phyloP scores from a whole-genome alignment of 2,888 invertebrate species.

The Ferrisia virgata region DNA sequence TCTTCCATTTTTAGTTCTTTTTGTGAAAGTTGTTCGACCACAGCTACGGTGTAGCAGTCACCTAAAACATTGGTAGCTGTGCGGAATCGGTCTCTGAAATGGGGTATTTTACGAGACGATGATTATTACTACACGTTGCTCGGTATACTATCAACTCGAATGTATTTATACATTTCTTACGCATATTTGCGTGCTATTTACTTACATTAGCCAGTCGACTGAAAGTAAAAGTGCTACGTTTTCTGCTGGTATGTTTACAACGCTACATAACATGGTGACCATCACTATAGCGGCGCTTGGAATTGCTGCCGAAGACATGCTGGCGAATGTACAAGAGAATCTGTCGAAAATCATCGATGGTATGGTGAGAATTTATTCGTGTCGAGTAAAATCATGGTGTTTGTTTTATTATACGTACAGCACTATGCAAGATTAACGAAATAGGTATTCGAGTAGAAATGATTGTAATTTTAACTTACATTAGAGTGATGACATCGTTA shows the following conservation, averaged over 20 bases:
- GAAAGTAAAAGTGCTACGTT: conserved; percentile 81
- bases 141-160: neutral
- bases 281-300: conserved; percentile 82
- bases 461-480: conserved; percentile 59
- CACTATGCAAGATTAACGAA: no score
- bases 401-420: no score
- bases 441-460: neutral
- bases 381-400: no score
- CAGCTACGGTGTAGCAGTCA: conserved; percentile 81
- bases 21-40: conserved; percentile 78
- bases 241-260: conserved; percentile 76
- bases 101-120: neutral
- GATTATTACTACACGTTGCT: neutral
- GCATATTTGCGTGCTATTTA: no score
- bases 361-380: neutral
- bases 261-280: conserved; percentile 74
- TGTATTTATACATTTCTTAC: conserved; percentile 9
- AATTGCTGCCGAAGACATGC: conserved; percentile 83
- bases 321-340: conserved; percentile 77
- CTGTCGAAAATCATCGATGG: conserved; percentile 55
- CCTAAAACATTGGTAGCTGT: conserved; percentile 86
- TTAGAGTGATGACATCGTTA: conserved; percentile 81
- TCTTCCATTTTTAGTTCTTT: conserved; percentile 61
- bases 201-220: conserved; percentile 88
- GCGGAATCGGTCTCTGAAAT: conserved; percentile 72